These are phyloP conservation scores for Holcopasites calliopsidis DNA, from an alignment of 1,140 invertebrate species.

Conservation along the genomic window DNA sequence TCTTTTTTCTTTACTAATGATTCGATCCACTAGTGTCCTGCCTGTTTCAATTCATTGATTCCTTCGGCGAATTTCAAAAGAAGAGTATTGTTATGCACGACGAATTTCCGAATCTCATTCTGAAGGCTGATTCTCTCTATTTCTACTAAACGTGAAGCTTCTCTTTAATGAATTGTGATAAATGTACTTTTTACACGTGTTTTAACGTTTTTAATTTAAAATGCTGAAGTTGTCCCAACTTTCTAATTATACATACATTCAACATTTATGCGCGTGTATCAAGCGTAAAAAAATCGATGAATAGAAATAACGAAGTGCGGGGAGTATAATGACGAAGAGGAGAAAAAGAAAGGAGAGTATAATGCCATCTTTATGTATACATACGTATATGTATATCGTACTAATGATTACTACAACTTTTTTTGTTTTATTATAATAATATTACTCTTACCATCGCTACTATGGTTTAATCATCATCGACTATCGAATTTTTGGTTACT, in stretches of 20 bases:
- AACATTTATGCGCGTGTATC: slow-evolving; percentile 36
- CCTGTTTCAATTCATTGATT: neutral
- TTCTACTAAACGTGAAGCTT: too few relatives aligned
- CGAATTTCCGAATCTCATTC: neutral
- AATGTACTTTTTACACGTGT: neutral
- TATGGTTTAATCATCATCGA: slow-evolving; percentile 39
- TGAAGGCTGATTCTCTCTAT: neutral
- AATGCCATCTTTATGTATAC: slow-evolving; percentile 58
- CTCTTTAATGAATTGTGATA: too few relatives aligned
- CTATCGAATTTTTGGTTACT: slow-evolving; percentile 36
- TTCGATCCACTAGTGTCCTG: neutral
- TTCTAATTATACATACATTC: slow-evolving; percentile 6
- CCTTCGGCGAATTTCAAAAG: neutral
- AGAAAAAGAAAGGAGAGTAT: slow-evolving; percentile 17
- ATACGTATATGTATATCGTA: slow-evolving; percentile 48
- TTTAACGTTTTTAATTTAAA: neutral
- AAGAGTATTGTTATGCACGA: neutral
- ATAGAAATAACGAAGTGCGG: slow-evolving; percentile 26
- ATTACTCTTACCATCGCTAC: slow-evolving; percentile 42
- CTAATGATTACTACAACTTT: slow-evolving; percentile 50
- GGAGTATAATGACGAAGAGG: neutral
- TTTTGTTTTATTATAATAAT: slow-evolving; percentile 47
- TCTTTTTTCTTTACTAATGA: too few relatives aligned
- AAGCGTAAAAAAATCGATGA: slow-evolving; percentile 11
- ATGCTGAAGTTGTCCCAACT: slow-evolving; percentile 1